phyloP scores from a whole-genome alignment of 2,888 invertebrate species.

The Lithosia quadra region DNA sequence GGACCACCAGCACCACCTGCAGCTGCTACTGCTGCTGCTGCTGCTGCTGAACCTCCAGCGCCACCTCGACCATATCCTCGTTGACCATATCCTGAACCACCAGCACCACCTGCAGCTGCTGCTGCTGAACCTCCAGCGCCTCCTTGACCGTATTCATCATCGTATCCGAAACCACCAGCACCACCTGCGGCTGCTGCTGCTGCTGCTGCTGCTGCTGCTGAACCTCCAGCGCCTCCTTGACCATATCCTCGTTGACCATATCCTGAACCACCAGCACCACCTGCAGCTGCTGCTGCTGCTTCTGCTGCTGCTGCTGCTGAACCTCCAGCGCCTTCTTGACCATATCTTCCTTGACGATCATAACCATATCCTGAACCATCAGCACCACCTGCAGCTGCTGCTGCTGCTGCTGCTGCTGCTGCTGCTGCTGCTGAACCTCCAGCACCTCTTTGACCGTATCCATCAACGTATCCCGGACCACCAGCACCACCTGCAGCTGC shows the following conservation, averaged over 20 bases:
- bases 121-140: not conserved
- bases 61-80: not conserved
- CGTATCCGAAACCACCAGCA: not conserved
- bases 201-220: constrained; percentile 7
- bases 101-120: not conserved
- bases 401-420: too few relatives aligned
- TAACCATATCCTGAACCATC: too few relatives aligned
- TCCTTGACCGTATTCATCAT: not conserved
- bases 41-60: not conserved
- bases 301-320: constrained; percentile 1
- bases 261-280: not conserved
- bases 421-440: constrained; percentile 21
- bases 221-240: not conserved
- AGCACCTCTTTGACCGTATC: constrained; percentile 19
- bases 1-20: constrained; percentile 19
- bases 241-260: not conserved
- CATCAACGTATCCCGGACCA: constrained; percentile 7
- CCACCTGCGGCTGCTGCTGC: constrained; percentile 1
- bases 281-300: not conserved
- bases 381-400: too few relatives aligned
- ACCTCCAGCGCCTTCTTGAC: too few relatives aligned
- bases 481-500: not conserved
- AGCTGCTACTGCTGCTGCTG: constrained; percentile 12
- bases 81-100: not conserved
- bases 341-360: too few relatives aligned